Evolutionary conservation across 2,113 vertebrate species (phyloP).

Genomic region (Nannobrachium achirus): DNA sequence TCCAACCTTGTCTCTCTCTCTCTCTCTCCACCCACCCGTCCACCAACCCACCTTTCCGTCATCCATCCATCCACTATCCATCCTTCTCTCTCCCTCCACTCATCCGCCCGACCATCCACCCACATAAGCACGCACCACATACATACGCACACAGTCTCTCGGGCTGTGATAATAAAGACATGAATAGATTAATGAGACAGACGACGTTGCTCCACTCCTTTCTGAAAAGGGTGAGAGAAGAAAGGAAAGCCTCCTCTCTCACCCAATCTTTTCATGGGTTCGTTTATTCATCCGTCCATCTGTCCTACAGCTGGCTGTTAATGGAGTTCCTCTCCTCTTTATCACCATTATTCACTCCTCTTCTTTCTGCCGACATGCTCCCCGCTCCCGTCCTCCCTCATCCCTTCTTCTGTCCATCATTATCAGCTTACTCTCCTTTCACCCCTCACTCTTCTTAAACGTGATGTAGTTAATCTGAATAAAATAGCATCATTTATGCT

Average conservation of each 20-base stretch:
- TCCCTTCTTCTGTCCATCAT: constrained; percentile 21
- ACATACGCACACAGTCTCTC: constrained; percentile 11
- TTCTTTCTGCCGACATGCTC: constrained; percentile 15
- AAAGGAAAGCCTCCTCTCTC: constrained; percentile 60
- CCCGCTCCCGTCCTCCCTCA: constrained; percentile 58
- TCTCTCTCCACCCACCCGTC: constrained; percentile 17
- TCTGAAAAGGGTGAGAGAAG: constrained; percentile 67
- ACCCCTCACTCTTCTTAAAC: no score
- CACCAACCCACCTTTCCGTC: background rate
- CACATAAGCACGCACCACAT: background rate
- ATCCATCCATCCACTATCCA: background rate
- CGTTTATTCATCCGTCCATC: constrained; percentile 69
- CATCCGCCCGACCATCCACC: background rate
- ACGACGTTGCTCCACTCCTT: constrained; percentile 53
- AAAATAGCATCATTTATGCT: no score
- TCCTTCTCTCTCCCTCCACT: background rate
- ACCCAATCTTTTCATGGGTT: constrained; percentile 52
- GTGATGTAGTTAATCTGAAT: no score
- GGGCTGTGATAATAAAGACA: constrained; percentile 49
- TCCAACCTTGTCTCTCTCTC: constrained; percentile 29
- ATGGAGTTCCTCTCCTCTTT: constrained; percentile 68
- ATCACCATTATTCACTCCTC: constrained; percentile 55
- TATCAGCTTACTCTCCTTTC: no score
- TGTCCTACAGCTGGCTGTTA: constrained; percentile 63
- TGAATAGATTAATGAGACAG: constrained; percentile 64